A percentile compares a stretch with the other conserved stretches of the same genome.
Evolutionary conservation across 1,140 invertebrate species (phyloP).

Genomic region (fruit fly (Drosophila melanogaster)): DNA sequence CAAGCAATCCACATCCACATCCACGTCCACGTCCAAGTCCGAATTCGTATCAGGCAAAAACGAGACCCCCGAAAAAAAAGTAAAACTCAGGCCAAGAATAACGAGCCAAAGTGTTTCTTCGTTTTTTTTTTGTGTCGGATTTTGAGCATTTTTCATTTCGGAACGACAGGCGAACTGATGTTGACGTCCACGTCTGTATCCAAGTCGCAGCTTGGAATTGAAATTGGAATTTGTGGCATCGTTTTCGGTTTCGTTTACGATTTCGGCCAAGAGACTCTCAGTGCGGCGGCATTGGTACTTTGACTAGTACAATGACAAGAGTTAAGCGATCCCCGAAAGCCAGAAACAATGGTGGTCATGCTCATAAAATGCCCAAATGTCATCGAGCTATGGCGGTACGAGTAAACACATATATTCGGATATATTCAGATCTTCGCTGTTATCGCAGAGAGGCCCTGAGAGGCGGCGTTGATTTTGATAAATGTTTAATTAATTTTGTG

Average conservation of each 20-base stretch:
- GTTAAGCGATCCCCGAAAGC: constrained; percentile 29
- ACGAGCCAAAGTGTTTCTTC: constrained; percentile 74
- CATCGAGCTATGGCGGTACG: constrained; percentile 25
- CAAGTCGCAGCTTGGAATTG: constrained; percentile 52
- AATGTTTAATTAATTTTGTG: constrained; percentile 83
- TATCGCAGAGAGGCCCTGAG: constrained; percentile 42
- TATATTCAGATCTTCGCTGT: constrained; percentile 22
- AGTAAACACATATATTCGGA: neutral
- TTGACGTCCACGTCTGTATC: constrained; percentile 72
- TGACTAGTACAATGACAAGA: constrained; percentile 60
- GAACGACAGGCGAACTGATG: constrained; percentile 78
- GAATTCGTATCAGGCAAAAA: constrained; percentile 44
- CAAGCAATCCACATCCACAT: constrained; percentile 23
- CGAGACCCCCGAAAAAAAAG: constrained; percentile 46
- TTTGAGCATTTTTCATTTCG: constrained; percentile 78
- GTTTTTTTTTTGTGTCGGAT: constrained; percentile 45
- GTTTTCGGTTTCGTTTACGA: constrained; percentile 38
- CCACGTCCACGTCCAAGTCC: constrained; percentile 28
- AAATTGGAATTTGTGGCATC: constrained; percentile 63
- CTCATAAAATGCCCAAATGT: constrained; percentile 72
- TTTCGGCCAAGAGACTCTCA: constrained; percentile 28
- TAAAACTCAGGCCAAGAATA: constrained; percentile 58
- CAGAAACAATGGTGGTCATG: constrained; percentile 59
- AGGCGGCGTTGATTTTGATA: constrained; percentile 80
- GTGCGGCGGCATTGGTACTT: constrained; percentile 54